Base-by-base conservation (phyloP, 2,888 invertebrate species). In the Nephrocerus scutellatus region DNA sequence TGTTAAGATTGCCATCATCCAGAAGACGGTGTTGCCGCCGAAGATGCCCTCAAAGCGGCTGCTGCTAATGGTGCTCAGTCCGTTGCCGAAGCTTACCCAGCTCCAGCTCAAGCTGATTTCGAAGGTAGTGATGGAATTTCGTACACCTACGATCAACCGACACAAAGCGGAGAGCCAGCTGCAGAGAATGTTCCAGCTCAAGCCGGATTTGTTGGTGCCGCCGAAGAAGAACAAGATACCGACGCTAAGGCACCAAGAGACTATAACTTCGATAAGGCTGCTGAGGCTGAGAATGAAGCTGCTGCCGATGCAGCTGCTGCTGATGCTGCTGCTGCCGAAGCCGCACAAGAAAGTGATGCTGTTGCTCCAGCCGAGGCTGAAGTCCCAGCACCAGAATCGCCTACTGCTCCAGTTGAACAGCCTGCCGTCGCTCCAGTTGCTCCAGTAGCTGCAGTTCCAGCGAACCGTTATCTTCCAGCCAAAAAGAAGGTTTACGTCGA, bases 21-120 rank as follows among this genome's bases (percentile, higher is more conserved):
- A 55, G 65, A 59, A 47, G 56, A 56, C 47, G 60, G 54, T 41
- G 51, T 55, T 41, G 53, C 56, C 19, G 53, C 49, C 23, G 63
- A 62, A 32, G 59, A 60, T 45, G 53, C 47, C 7, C 39, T 63
- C 14, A 52, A 51, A 9, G 61, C 59, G 34, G 56, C 60, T 30
- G 62, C 55, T 36, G 60, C 57, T 12, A 57, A 65, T 41, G 56
- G 52, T 13, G 57, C 58, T 14, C 59, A 55, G 35, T 59, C 66
- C 4, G 47, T 66, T 21, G 66, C 67, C 40, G 67, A 67, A 50
- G 64, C 67, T 21, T 68, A 62, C 43, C 67, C 68, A 15, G 44
- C 33, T 29, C 34, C 26, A 28, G 5, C 14, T 30, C 13, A 12
- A 28, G 4, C 10, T 15, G 5, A 12, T n/a, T n/a, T n/a, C 23